phyloP scores from a whole-genome alignment of 2,888 invertebrate genomes.

The Pristionchus entomophagus region DNA sequence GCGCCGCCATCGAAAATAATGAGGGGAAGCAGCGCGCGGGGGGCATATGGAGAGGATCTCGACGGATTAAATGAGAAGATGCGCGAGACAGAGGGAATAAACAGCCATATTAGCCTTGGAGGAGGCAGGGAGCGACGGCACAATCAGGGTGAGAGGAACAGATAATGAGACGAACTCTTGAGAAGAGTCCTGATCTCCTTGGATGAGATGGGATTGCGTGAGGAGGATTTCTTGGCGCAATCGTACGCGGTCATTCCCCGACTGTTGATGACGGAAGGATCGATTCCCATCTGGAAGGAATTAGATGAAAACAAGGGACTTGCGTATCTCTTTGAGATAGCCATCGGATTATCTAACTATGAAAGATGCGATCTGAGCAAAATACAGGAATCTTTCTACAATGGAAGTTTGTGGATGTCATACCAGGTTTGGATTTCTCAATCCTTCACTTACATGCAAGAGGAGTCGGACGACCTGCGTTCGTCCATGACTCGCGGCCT shows the following conservation, averaged over 20 bases:
- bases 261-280: slow-evolving; percentile 77
- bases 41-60: neutral
- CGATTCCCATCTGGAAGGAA: slow-evolving; percentile 77
- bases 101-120: neutral
- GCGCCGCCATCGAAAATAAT: slow-evolving; percentile 25
- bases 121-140: too few relatives aligned
- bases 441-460: slow-evolving; percentile 69
- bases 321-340: neutral
- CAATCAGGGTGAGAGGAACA: too few relatives aligned
- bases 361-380: neutral
- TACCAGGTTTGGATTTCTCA: too few relatives aligned
- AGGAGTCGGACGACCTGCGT: slow-evolving; percentile 78
- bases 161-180: slow-evolving; percentile 77
- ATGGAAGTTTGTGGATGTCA: too few relatives aligned
- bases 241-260: slow-evolving; percentile 78
- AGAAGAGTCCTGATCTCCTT: slow-evolving; percentile 78
- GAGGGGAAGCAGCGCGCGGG: neutral
- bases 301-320: neutral
- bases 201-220: slow-evolving; percentile 75
- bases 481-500: slow-evolving; percentile 78
- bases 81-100: neutral
- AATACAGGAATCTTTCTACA: neutral
- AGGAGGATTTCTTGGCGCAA: slow-evolving; percentile 78
- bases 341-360: neutral
- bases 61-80: slow-evolving; percentile 18